A percentile compares a stretch with the other conserved stretches of the same genome.
phyloP scores from a whole-genome alignment of 2,888 invertebrate genomes.

The Trichogramma evanescens region DNA sequence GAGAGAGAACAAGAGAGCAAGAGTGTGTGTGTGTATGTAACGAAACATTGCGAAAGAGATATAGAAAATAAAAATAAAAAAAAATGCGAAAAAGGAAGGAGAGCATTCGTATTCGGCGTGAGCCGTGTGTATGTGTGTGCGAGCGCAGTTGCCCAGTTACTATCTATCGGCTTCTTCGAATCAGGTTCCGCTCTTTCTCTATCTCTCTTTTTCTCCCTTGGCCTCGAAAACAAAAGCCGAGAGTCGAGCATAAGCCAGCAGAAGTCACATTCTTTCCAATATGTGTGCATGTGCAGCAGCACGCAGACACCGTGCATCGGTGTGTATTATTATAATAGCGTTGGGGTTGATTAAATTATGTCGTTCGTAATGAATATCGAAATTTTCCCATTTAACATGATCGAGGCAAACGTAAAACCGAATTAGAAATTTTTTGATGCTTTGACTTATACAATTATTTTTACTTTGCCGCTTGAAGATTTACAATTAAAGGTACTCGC shows the following conservation, averaged over 20 bases:
- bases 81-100: background rate
- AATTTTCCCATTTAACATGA: constrained; percentile 15
- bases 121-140: background rate
- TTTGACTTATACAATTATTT: too few relatives aligned
- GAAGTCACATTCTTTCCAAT: too few relatives aligned
- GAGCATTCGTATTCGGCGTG: background rate
- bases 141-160: too few relatives aligned
- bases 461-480: too few relatives aligned
- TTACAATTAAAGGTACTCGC: too few relatives aligned
- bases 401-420: too few relatives aligned
- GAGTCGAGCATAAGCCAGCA: background rate
- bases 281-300: background rate
- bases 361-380: constrained; percentile 12
- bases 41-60: background rate
- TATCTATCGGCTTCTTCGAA: constrained; percentile 12
- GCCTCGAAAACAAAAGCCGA: constrained; percentile 14
- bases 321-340: constrained; percentile 18
- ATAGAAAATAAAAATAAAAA: background rate
- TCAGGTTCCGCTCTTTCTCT: background rate
- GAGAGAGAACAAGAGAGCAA: too few relatives aligned
- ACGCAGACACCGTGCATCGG: background rate
- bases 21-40: too few relatives aligned
- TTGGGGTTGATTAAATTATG: constrained; percentile 18
- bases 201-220: background rate
- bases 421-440: too few relatives aligned